Evolutionary conservation across 1,140 invertebrate genomes (phyloP).

Genomic region (Druon quercuslanigerum): DNA sequence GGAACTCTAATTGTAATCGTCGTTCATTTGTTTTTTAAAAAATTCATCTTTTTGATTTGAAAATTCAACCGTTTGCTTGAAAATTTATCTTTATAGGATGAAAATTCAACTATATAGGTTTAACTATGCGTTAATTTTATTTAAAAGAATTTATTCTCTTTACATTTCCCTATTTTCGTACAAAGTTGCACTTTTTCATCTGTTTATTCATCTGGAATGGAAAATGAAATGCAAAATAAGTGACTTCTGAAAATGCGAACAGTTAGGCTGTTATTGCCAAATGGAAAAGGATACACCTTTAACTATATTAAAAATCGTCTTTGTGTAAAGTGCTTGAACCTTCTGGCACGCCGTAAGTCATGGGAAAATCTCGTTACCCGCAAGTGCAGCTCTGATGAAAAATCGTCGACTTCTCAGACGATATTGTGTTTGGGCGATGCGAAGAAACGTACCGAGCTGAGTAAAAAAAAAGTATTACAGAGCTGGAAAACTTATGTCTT

Average conservation of each 20-base stretch:
- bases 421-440: conserved; percentile 3
- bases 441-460: background rate
- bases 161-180: too few species aligned
- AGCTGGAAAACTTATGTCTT: conserved; percentile 12
- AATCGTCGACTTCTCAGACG: conserved; percentile 17
- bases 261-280: too few species aligned
- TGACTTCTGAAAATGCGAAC: too few species aligned
- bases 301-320: conserved; percentile 1
- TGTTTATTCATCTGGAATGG: background rate
- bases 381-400: background rate
- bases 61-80: too few species aligned
- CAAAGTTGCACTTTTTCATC: background rate
- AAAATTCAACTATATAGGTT: too few species aligned
- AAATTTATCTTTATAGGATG: too few species aligned
- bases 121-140: too few species aligned
- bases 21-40: too few species aligned
- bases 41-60: too few species aligned
- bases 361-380: conserved; percentile 16
- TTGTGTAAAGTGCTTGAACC: conserved; percentile 3
- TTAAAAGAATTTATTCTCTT: too few species aligned
- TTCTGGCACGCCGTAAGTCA: background rate
- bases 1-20: too few species aligned
- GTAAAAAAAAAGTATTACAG: background rate
- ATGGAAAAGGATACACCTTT: background rate
- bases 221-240: background rate